phyloP scores from a whole-genome alignment of 2,113 vertebrate species.

The Leucopsar rothschildi region DNA sequence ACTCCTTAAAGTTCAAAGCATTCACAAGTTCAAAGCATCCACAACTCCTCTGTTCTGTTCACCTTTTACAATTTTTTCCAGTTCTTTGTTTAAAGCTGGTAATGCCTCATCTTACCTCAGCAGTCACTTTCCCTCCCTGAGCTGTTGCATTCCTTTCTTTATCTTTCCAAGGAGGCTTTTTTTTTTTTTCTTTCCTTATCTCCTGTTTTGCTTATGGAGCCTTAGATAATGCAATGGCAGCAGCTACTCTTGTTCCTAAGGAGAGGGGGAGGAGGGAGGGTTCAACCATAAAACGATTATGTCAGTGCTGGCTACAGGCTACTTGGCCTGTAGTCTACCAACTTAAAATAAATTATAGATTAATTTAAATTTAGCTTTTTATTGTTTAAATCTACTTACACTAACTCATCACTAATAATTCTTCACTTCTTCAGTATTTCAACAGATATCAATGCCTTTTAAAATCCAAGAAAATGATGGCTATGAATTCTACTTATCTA shows the following conservation, averaged over 20 bases:
- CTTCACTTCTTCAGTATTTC: neutral
- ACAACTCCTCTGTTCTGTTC: slow-evolving; percentile 18
- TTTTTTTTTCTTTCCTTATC: slow-evolving; percentile 12
- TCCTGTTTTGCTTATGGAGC: slow-evolving; percentile 22
- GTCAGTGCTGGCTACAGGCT: neutral
- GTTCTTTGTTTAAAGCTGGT: slow-evolving; percentile 25
- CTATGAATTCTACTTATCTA: neutral
- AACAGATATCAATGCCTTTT: neutral
- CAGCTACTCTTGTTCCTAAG: slow-evolving; percentile 1
- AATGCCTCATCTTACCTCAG: slow-evolving; percentile 20
- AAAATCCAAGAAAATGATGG: neutral
- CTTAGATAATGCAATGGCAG: neutral
- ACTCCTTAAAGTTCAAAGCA: slow-evolving; percentile 53
- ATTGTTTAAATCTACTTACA: neutral
- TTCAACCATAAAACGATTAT: neutral
- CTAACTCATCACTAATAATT: neutral
- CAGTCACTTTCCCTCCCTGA: slow-evolving; percentile 21
- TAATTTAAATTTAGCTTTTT: neutral
- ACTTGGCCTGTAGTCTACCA: neutral
- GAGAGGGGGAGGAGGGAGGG: neutral
- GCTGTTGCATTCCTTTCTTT: slow-evolving; percentile 32
- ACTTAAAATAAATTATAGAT: neutral
- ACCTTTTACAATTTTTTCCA: neutral
- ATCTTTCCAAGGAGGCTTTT: neutral
- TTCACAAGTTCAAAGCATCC: slow-evolving; percentile 53